phyloP scores from a whole-genome alignment of 1,140 invertebrate species.

The Musca vetustissima region DNA sequence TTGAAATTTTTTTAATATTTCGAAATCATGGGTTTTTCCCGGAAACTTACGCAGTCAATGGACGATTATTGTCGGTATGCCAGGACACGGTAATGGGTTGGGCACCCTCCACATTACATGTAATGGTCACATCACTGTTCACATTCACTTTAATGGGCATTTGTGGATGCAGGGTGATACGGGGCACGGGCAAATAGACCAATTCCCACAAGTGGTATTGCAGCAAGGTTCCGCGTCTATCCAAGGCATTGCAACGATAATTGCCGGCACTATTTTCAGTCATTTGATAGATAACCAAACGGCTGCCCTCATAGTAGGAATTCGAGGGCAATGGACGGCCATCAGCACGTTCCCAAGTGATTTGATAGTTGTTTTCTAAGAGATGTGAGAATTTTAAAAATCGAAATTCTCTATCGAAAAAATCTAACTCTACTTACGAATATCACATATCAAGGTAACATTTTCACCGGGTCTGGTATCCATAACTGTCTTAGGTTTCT shows the following conservation, averaged over 20 bases:
- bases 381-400: too few relatives aligned
- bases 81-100: constrained; percentile 78
- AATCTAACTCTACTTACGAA: neutral
- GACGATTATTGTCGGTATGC: constrained; percentile 66
- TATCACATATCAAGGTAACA: constrained; percentile 65
- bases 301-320: constrained; percentile 62
- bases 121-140: constrained; percentile 74
- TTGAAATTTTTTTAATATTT: too few relatives aligned
- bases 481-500: constrained; percentile 22
- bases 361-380: neutral
- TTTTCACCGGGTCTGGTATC: constrained; percentile 64
- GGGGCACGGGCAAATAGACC: constrained; percentile 61
- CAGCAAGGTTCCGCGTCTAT: constrained; percentile 52
- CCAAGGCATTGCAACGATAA: constrained; percentile 73
- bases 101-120: constrained; percentile 75
- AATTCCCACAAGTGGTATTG: constrained; percentile 55
- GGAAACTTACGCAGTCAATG: constrained; percentile 62
- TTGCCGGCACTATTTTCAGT: constrained; percentile 69
- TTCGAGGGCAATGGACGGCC: constrained; percentile 62
- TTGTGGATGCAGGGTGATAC: constrained; percentile 70
- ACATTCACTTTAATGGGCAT: constrained; percentile 71
- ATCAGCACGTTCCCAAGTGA: constrained; percentile 67
- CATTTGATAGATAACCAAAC: constrained; percentile 66
- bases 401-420: too few relatives aligned
- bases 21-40: neutral